Evolutionary conservation across 2,113 vertebrate species (phyloP).

Genomic region (Channa argus): DNA sequence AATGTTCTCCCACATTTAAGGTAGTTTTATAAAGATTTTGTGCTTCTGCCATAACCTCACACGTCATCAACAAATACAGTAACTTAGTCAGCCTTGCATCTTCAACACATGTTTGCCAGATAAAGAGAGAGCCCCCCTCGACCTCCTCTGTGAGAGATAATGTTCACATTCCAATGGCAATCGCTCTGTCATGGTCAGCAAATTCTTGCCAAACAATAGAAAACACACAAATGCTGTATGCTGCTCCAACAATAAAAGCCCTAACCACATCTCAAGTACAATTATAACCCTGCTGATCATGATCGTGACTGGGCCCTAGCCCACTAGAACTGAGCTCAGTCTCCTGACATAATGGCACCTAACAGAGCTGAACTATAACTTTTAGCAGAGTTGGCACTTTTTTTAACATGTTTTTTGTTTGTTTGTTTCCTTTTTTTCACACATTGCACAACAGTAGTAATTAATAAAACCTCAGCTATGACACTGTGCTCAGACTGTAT

Average conservation of each 20-base stretch:
- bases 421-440: too few relatives aligned
- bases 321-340: too few relatives aligned
- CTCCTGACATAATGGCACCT: too few relatives aligned
- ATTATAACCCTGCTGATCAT: constrained; percentile 22
- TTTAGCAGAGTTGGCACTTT: too few relatives aligned
- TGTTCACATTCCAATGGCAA: constrained; percentile 59
- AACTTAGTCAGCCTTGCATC: constrained; percentile 46
- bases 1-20: not conserved
- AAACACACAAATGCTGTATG: constrained; percentile 43
- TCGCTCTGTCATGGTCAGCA: constrained; percentile 51
- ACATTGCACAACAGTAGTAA: too few relatives aligned
- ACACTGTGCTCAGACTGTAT: too few relatives aligned
- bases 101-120: constrained; percentile 63
- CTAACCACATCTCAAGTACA: constrained; percentile 20
- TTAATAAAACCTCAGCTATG: too few relatives aligned
- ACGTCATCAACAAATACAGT: constrained; percentile 43
- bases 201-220: constrained; percentile 54
- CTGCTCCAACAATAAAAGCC: constrained; percentile 55
- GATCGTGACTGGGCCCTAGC: not conserved
- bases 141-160: constrained; percentile 56
- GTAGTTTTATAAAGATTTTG: constrained; percentile 8
- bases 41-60: constrained; percentile 40
- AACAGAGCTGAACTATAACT: too few relatives aligned
- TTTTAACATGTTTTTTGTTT: too few relatives aligned
- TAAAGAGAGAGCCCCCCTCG: constrained; percentile 45